phyloP scores from a whole-genome alignment of 2,797 vertebrate species.

The Oreonectes daqikongensis region DNA sequence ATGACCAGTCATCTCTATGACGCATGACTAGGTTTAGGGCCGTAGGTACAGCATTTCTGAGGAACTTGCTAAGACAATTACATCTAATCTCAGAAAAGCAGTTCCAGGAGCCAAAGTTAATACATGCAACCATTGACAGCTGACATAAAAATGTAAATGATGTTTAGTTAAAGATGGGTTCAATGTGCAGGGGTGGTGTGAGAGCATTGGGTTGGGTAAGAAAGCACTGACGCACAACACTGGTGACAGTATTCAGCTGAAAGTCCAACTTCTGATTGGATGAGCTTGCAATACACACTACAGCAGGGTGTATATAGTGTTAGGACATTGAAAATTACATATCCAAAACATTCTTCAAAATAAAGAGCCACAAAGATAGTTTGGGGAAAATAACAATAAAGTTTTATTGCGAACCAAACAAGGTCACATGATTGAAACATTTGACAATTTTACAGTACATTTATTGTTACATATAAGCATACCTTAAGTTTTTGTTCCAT shows the following conservation, averaged over 20 bases:
- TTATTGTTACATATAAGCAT: slow-evolving; percentile 88
- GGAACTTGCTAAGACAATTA: slow-evolving; percentile 10
- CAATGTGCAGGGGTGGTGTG: slow-evolving; percentile 20
- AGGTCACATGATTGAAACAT: slow-evolving; percentile 87
- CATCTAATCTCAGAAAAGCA: slow-evolving; percentile 1
- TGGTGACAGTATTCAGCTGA: slow-evolving; percentile 11
- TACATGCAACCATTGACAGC: slow-evolving; percentile 35
- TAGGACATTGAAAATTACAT: too few species aligned
- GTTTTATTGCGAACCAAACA: slow-evolving; percentile 95
- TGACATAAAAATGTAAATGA: slow-evolving; percentile 10
- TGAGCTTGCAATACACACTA: not conserved
- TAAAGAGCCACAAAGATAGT: not conserved
- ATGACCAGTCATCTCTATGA: slow-evolving; percentile 2
- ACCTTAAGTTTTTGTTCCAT: slow-evolving; percentile 87
- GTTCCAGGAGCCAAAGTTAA: slow-evolving; percentile 40
- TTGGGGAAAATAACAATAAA: slow-evolving; percentile 78
- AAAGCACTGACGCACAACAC: slow-evolving; percentile 30
- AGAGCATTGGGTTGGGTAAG: slow-evolving; percentile 35
- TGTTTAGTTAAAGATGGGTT: slow-evolving; percentile 15
- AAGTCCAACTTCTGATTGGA: slow-evolving; percentile 32
- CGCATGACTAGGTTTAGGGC: slow-evolving; percentile 21
- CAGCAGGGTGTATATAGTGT: not conserved
- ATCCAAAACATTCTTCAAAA: too few species aligned
- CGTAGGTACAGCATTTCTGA: not conserved
- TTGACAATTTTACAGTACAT: slow-evolving; percentile 97